These are phyloP conservation scores for Myxocyprinus asiaticus DNA, from an alignment of 2,113 vertebrate species.

Conservation along the genomic window DNA sequence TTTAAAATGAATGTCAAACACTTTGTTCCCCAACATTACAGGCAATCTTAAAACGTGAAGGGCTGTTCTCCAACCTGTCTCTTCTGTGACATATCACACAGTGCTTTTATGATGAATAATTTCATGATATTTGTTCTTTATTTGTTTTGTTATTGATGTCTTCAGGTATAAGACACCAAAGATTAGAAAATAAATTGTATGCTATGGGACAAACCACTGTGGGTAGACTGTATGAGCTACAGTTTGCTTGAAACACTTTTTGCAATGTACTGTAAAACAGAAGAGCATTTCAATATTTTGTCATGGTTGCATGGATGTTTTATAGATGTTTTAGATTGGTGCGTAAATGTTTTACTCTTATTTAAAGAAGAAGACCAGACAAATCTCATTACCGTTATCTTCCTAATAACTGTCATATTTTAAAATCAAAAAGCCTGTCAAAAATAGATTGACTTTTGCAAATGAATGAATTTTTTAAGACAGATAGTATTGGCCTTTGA, in stretches of 20 bases:
- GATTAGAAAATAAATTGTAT: background rate
- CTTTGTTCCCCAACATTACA: too few relatives aligned
- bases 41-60: too few relatives aligned
- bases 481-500: background rate
- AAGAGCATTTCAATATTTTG: constrained; percentile 10
- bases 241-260: constrained; percentile 4
- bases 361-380: too few relatives aligned
- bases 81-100: background rate
- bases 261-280: background rate
- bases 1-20: too few relatives aligned
- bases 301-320: constrained; percentile 11
- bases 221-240: background rate
- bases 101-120: too few relatives aligned
- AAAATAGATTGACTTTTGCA: too few relatives aligned
- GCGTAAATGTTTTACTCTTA: constrained; percentile 8
- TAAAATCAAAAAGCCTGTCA: too few relatives aligned
- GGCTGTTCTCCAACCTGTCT: too few relatives aligned
- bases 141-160: constrained; percentile 4
- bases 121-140: constrained; percentile 1
- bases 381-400: too few relatives aligned
- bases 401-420: too few relatives aligned
- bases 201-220: constrained; percentile 30
- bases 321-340: constrained; percentile 7
- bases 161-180: constrained; percentile 26
- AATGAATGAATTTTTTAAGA: too few relatives aligned